These are phyloP conservation scores for Sarcophaga bullata DNA, from an alignment of 1,140 invertebrate genomes.

Conservation along the genomic window DNA sequence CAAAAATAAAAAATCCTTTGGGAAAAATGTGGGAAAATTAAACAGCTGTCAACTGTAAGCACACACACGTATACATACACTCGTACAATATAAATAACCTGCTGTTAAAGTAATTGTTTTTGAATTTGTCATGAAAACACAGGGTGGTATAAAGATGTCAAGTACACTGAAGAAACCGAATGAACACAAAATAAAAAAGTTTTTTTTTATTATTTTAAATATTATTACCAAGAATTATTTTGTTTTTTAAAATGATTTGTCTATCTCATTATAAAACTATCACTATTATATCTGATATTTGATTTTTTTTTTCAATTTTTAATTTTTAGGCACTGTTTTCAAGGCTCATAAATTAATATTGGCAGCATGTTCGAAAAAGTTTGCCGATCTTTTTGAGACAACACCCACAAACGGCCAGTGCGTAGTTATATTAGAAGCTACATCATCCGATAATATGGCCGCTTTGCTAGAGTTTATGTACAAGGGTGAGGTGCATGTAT, in stretches of 20 bases:
- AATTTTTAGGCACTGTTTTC: constrained; percentile 83
- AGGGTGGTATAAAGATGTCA: background rate
- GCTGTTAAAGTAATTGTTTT: constrained; percentile 33
- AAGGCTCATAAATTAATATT: constrained; percentile 91
- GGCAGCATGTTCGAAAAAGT: constrained; percentile 93
- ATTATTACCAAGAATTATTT: too few species aligned
- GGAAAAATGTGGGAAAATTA: constrained; percentile 34
- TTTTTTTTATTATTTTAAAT: too few species aligned
- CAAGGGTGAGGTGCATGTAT: constrained; percentile 90
- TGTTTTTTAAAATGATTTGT: too few species aligned
- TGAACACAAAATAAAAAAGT: too few species aligned
- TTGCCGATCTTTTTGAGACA: constrained; percentile 90
- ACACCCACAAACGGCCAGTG: constrained; percentile 84
- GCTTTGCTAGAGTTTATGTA: constrained; percentile 94
- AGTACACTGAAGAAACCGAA: too few species aligned
- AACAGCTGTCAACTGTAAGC: constrained; percentile 30
- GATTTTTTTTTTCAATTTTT: too few species aligned
- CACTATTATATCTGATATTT: too few species aligned
- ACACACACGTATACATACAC: background rate
- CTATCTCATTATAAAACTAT: too few species aligned
- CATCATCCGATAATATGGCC: constrained; percentile 87
- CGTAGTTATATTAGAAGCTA: constrained; percentile 89
- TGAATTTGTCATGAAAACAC: background rate
- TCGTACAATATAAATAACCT: background rate
- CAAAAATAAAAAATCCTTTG: background rate